Conservation (phyloP, 2,113 vertebrate species). For the human (Homo sapiens) region GRCh38 chr6:161101501-161102000, state of each 20-base stretch:
- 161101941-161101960: conserved; percentile 97
- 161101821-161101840: not conserved
- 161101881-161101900: conserved; percentile 89
- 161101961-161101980: conserved; percentile 98
- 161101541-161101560: not conserved
- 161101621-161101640: not conserved
- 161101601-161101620: too few relatives aligned
- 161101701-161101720: not conserved
- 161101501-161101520: not conserved
- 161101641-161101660: not conserved
- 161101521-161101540: not conserved
- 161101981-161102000: conserved; percentile 94
- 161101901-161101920: conserved; percentile 95
- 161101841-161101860: not conserved
- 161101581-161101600: not conserved
- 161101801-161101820: not conserved
- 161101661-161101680: accelerated
- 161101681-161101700: not conserved
- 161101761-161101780: not conserved
- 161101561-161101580: not conserved
- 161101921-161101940: conserved; percentile 94
- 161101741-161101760: not conserved
- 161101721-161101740: not conserved
- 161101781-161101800: not conserved
- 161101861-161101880: not conserved